A percentile compares a stretch with the other conserved stretches of the same genome.
Evolutionary conservation across 2,113 vertebrate species (phyloP).

Genomic region (Cyprinodon brontotheroides): DNA sequence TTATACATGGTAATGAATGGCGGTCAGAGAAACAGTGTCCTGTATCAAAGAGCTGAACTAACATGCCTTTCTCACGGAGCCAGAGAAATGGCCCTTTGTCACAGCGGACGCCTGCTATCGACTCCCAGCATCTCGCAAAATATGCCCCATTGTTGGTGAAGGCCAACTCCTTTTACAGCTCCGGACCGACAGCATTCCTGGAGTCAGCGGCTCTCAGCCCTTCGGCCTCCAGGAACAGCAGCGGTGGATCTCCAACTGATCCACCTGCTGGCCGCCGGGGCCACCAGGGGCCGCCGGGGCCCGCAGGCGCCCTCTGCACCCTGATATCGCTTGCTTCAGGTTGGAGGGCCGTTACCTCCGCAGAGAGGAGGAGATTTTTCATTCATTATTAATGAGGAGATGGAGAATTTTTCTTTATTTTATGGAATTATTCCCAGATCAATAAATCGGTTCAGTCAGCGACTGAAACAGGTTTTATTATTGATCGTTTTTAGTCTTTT

Average conservation of each 20-base stretch:
- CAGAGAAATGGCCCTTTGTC: constrained; percentile 81
- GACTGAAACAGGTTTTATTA: no score
- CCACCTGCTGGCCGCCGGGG: not conserved
- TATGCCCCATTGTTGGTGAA: constrained; percentile 80
- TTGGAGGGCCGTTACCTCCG: no score
- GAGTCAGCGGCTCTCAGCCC: constrained; percentile 48
- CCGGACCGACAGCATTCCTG: constrained; percentile 70
- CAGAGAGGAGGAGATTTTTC: no score
- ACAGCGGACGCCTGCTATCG: constrained; percentile 70
- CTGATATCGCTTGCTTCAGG: no score
- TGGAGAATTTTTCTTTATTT: no score
- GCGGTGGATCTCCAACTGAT: constrained; percentile 10
- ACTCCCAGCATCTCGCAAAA: constrained; percentile 77
- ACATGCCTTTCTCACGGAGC: constrained; percentile 87
- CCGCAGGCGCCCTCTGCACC: no score
- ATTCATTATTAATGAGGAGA: no score
- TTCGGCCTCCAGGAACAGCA: constrained; percentile 32
- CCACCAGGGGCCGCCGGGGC: no score
- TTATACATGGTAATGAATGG: constrained; percentile 92
- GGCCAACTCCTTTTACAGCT: constrained; percentile 76
- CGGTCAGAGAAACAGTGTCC: constrained; percentile 89
- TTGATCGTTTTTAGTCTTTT: no score
- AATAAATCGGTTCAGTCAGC: no score
- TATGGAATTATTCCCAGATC: no score
- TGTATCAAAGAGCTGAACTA: constrained; percentile 84